phyloP scores from a whole-genome alignment of 2,888 invertebrate genomes.

The Tenthredo mesomela region DNA sequence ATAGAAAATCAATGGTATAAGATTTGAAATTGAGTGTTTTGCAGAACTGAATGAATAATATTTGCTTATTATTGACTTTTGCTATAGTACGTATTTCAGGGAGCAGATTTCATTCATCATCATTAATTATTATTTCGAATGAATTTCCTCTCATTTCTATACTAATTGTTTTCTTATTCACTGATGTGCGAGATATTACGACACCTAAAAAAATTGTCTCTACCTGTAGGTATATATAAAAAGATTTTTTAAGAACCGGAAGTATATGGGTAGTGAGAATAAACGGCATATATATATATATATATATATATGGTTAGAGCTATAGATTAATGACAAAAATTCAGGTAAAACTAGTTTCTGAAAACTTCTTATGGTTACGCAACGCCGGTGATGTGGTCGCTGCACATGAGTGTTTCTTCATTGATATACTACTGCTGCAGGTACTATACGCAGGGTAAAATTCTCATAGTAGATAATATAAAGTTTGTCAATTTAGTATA shows the following conservation, averaged over 20 bases:
- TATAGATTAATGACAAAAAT: conserved; percentile 30
- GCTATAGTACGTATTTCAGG: not conserved
- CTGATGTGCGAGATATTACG: not conserved
- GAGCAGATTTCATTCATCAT: not conserved
- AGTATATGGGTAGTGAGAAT: not conserved
- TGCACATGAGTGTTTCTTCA: conserved; percentile 48
- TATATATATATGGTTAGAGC: conserved; percentile 10
- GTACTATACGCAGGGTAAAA: conserved; percentile 12
- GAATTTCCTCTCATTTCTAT: not conserved
- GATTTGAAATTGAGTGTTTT: not conserved
- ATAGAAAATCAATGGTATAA: not conserved
- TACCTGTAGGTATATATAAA: not conserved
- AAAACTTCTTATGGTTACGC: conserved; percentile 13
- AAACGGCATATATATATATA: too few species aligned
- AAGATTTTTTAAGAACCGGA: conserved; percentile 27
- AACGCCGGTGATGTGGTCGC: conserved; percentile 50
- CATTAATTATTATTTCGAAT: not conserved
- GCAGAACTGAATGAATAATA: not conserved
- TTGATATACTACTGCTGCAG: not conserved
- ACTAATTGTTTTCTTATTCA: not conserved
- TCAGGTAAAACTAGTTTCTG: conserved; percentile 30
- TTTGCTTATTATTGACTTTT: not conserved
- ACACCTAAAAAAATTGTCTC: not conserved
- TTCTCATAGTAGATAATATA: not conserved
- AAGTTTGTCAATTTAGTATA: conserved; percentile 37